Evolutionary conservation across 2,888 invertebrate genomes (phyloP).

Genomic region (Eupithecia exiguata): DNA sequence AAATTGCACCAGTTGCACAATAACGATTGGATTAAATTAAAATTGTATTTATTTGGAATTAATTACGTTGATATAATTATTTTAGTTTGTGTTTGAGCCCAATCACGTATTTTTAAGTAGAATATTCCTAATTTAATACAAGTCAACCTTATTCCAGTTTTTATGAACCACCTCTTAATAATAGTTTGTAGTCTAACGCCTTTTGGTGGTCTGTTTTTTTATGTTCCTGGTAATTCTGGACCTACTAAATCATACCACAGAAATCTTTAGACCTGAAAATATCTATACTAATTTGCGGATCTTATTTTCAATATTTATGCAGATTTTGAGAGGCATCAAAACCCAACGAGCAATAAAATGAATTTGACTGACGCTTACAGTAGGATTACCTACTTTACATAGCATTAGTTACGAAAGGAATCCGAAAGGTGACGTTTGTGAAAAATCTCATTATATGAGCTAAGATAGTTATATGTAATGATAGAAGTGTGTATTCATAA

Average conservation of each 20-base stretch:
- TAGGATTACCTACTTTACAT: slow-evolving; percentile 10
- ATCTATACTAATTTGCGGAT: not conserved
- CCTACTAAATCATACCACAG: not conserved
- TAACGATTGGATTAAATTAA: slow-evolving; percentile 21
- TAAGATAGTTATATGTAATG: slow-evolving; percentile 67
- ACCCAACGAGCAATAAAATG: slow-evolving; percentile 29
- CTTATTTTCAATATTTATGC: slow-evolving; percentile 1
- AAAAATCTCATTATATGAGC: slow-evolving; percentile 47
- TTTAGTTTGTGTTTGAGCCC: slow-evolving; percentile 21
- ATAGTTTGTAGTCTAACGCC: not conserved
- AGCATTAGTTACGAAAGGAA: slow-evolving; percentile 29
- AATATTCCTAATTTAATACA: slow-evolving; percentile 29
- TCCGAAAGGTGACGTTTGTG: slow-evolving; percentile 35
- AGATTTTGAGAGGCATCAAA: slow-evolving; percentile 19
- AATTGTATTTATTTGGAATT: slow-evolving; percentile 30
- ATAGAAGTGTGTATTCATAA: slow-evolving; percentile 75
- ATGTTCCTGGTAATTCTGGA: not conserved
- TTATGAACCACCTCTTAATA: slow-evolving; percentile 9
- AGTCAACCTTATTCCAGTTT: slow-evolving; percentile 32
- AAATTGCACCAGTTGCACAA: slow-evolving; percentile 17
- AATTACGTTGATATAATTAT: slow-evolving; percentile 18
- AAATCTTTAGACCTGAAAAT: not conserved
- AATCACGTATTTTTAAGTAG: slow-evolving; percentile 32
- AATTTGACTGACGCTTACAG: slow-evolving; percentile 33
- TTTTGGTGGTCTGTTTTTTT: not conserved